phyloP scores from a whole-genome alignment of 2,888 invertebrate species.

The Acleris emargana region DNA sequence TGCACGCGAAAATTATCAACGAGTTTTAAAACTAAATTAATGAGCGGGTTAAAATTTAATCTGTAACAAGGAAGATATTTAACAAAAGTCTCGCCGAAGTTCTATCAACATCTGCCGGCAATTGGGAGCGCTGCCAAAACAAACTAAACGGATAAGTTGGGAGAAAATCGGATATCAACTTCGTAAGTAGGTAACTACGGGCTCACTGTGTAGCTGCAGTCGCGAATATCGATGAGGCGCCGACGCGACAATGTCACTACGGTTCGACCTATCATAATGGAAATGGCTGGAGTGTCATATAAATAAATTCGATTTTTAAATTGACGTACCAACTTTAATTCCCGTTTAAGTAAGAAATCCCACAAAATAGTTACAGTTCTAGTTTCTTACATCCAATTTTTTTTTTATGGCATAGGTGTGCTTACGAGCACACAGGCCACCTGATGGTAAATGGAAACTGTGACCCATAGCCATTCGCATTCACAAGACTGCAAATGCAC shows the following conservation, averaged over 20 bases:
- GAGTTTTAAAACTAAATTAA: slow-evolving; percentile 29
- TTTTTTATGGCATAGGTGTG: no score
- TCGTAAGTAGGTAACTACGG: slow-evolving; percentile 44
- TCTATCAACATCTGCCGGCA: slow-evolving; percentile 66
- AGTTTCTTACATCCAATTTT: no score
- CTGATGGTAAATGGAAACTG: no score
- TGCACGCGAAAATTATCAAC: slow-evolving; percentile 12
- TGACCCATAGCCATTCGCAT: no score
- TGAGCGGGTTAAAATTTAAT: slow-evolving; percentile 47
- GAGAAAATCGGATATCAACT: slow-evolving; percentile 59
- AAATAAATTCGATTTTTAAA: no score
- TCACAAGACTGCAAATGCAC: no score
- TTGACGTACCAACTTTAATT: no score
- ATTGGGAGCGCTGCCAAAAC: slow-evolving; percentile 71
- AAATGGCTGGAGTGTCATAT: neutral
- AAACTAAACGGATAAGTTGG: slow-evolving; percentile 51
- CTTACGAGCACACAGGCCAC: no score
- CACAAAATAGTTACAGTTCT: no score
- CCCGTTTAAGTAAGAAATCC: no score
- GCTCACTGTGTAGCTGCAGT: slow-evolving; percentile 10
- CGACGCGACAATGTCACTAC: neutral
- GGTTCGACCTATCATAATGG: neutral
- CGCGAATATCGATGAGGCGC: slow-evolving; percentile 25
- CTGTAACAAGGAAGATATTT: slow-evolving; percentile 49
- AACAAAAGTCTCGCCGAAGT: slow-evolving; percentile 52